These are phyloP conservation scores for Xylota sylvarum DNA, from an alignment of 2,888 invertebrate genomes.

Conservation along the genomic window DNA sequence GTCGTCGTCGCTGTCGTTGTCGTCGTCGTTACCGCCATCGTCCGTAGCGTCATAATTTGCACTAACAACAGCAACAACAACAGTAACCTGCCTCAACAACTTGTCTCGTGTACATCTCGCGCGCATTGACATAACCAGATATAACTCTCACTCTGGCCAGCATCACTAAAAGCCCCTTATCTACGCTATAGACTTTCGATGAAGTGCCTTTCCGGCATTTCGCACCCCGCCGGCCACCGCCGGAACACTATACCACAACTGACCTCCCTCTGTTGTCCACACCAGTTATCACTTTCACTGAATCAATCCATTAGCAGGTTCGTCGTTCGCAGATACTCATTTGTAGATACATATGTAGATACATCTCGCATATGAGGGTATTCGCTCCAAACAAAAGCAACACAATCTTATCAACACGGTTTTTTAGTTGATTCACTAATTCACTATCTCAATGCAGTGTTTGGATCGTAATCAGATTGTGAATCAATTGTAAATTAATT, in stretches of 20 bases:
- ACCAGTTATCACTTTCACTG: conserved; percentile 67
- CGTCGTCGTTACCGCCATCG: background rate
- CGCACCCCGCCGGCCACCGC: conserved; percentile 26
- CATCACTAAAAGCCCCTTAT: conserved; percentile 63
- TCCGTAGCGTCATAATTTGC: conserved; percentile 44
- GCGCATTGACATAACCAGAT: conserved; percentile 67
- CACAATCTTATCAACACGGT: background rate
- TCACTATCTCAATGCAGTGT: background rate
- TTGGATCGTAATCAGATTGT: conserved; percentile 8
- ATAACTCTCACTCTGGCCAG: conserved; percentile 54
- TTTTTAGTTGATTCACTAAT: background rate
- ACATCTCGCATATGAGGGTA: background rate
- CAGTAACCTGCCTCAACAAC: conserved; percentile 61
- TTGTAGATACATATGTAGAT: conserved; percentile 10
- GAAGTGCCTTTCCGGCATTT: conserved; percentile 69
- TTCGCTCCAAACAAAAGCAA: background rate
- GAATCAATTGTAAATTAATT: conserved; percentile 54
- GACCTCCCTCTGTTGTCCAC: conserved; percentile 2
- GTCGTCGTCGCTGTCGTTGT: background rate
- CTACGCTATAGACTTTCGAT: conserved; percentile 34
- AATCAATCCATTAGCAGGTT: conserved; percentile 69
- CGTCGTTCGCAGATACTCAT: conserved; percentile 4
- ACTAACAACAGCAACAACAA: conserved; percentile 27
- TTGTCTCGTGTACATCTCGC: conserved; percentile 50
- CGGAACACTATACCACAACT: conserved; percentile 38